Conservation (phyloP, 1,140 invertebrate genomes). For the Sweltsa coloradensis region DNA sequence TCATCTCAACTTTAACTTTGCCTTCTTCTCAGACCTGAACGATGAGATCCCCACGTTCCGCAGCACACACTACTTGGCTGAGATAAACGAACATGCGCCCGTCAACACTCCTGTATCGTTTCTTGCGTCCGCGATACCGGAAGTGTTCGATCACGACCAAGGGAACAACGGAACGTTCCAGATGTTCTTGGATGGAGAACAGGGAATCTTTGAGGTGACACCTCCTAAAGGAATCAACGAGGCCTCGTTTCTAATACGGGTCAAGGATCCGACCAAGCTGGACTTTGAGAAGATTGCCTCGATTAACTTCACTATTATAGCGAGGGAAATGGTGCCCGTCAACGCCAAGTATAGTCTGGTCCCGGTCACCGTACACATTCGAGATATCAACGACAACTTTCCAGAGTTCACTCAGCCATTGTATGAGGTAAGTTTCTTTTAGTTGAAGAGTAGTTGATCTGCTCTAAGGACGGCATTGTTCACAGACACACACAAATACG, state of each 20-base stretch:
- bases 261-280: constrained; percentile 67
- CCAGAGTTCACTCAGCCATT: constrained; percentile 69
- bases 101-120: constrained; percentile 82
- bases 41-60: constrained; percentile 83
- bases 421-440: constrained; percentile 45
- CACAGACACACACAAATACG: neutral
- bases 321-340: constrained; percentile 63
- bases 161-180: constrained; percentile 87
- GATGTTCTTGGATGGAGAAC: constrained; percentile 64
- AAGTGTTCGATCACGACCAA: constrained; percentile 88
- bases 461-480: neutral
- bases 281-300: constrained; percentile 74
- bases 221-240: constrained; percentile 83
- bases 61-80: constrained; percentile 64
- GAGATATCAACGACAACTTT: constrained; percentile 90
- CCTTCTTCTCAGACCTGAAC: constrained; percentile 90
- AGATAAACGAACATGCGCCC: constrained; percentile 86
- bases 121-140: constrained; percentile 62
- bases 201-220: constrained; percentile 78
- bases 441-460: too few relatives aligned
- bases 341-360: constrained; percentile 67
- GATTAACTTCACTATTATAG: constrained; percentile 75
- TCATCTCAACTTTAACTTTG: too few relatives aligned
- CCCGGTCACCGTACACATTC: constrained; percentile 69
- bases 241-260: constrained; percentile 79